Evolutionary conservation across 2,797 vertebrate species (phyloP), one percentile per base, ranked within the genome.

Genomic region (Euthynnus affinis): DNA sequence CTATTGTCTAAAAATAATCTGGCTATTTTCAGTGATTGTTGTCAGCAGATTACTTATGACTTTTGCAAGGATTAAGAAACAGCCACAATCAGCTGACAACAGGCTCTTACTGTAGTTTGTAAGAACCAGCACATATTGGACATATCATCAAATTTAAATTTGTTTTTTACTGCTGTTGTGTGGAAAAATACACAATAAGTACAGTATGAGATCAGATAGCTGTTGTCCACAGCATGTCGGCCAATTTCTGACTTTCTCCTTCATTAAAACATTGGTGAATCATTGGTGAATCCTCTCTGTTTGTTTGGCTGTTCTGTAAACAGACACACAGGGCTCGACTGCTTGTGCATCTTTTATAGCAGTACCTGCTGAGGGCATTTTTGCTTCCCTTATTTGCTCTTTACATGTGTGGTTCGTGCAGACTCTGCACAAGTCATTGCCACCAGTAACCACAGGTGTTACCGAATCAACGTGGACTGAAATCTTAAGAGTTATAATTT

Each of bases 91-190:
- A 44, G 4, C 42, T 44, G 14, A 15, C 42, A 44, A 63, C 18
- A 22, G 42, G 22, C 59, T 48, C 17, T n/a, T 9, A 22, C 29
- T 59, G 55, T n/a, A 1, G 22, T 48, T 46, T 37, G n/a, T 48
- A 40, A 44, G 27, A 69, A 62, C 57, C 23, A 29, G 25, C 52
- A 70, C 29, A 51, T 57, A 12, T n/a, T 29, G 25, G 67, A 61
- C 15, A 55, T 9, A 49, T 53, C 74, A 46, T 12, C n/a, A 12
- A 51, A 20, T 48, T 44, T 15, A 44, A 44, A 12, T 44, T 44
- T 44, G 9, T 40, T 9, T 40, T 40, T 40, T 40, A 14, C 9
- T 25, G 22, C 22, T 46, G 22, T 17, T 7, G 0, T 14, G 13
- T 22, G 9, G 56, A 37, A 51, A 60, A 20, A 4, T 27, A 37